These are phyloP conservation scores for Arenaria interpres DNA, from an alignment of 2,113 vertebrate species.

Conservation along the genomic window DNA sequence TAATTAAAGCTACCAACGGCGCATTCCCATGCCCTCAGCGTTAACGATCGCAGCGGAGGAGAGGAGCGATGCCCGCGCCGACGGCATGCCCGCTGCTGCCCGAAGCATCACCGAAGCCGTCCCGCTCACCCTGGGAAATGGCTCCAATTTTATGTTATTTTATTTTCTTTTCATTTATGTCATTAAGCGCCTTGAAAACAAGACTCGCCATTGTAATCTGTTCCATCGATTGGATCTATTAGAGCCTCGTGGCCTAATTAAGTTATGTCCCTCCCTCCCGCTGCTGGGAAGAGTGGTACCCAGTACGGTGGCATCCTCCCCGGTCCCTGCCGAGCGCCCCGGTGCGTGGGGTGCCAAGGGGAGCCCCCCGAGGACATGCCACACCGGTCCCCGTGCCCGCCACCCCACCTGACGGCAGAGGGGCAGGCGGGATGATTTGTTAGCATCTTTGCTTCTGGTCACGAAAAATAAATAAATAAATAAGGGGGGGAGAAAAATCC, in stretches of 20 bases:
- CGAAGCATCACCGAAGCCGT: rapidly evolving
- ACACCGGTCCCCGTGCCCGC: rapidly evolving
- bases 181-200: background rate
- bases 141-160: background rate
- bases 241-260: background rate
- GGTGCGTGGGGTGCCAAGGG: rapidly evolving
- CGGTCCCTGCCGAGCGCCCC: rapidly evolving
- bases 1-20: constrained; percentile 65
- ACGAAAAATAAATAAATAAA: constrained; percentile 7
- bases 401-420: rapidly evolving
- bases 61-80: background rate
- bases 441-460: background rate
- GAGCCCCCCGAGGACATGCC: rapidly evolving
- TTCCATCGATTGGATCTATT: background rate
- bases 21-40: constrained; percentile 7
- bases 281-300: background rate
- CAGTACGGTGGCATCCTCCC: rapidly evolving
- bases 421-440: background rate
- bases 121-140: rapidly evolving
- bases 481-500: constrained; percentile 47
- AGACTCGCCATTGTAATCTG: background rate
- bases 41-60: constrained; percentile 9
- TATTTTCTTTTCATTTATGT: too few relatives aligned
- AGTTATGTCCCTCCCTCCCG: background rate
- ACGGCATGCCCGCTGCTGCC: rapidly evolving